Evolutionary conservation across 2,797 vertebrate species (phyloP), one percentile per base, ranked within the genome.

Genomic region (Crax fasciolata): DNA sequence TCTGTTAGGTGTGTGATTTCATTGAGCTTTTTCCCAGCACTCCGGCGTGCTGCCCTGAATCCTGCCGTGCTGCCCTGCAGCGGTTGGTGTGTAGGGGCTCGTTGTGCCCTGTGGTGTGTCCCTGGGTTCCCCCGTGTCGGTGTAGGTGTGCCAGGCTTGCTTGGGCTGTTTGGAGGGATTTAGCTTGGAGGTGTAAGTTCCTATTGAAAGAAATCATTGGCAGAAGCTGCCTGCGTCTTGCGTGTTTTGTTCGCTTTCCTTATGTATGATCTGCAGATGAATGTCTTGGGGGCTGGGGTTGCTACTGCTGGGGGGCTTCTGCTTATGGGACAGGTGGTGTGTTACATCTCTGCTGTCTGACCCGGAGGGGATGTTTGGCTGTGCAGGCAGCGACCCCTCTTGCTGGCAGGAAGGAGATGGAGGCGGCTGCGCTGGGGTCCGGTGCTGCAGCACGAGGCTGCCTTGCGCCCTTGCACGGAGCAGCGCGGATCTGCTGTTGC

Each of bases 401-500:
- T 27, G 1, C 1, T 2, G 17, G 44, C 44, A 52, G 76, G 4
- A 9, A 7, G 32, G 32, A 13, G 18, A 28, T 11, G 44, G 59
- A 28, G 52, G n/a, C 10, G 41, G 27, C 14, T 61, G 35, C 41
- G 2, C 27, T 54, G 0, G 4, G 2, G 15, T 17, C 41, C 27
- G 39, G 3, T 25, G 54, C 49, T 28, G 44, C 38, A 39, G 88
- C 57, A 14, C 2, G 4, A 24, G 46, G 46, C 38, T 35, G 35
- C 35, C 35, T 28, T 10, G 3, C 35, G 35, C 35, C 17, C n/a
- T 51, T 25, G 32, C 10, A 18, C 0, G 1, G 32, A 35, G 65
- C 59, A 28, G 15, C 1, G 1, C 1, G 4, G 41, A 15, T 41
- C 39, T 35, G n/a, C 46, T 20, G 14, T 19, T 13, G 48, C 35